Conservation (phyloP, 2,888 invertebrate genomes). For the Pollenia amentaria region DNA sequence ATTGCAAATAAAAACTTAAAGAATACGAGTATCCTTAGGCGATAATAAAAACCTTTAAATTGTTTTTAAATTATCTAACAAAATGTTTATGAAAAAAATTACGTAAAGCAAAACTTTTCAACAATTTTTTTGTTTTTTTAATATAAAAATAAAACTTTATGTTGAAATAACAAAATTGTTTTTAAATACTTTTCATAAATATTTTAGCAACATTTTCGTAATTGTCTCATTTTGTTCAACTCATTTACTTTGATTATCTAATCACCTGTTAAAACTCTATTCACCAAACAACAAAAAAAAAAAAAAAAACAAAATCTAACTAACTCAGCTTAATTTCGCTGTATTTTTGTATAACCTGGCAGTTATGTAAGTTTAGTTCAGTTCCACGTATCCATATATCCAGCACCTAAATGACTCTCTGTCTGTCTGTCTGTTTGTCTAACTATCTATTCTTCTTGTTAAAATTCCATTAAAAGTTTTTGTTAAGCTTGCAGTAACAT, state of each 20-base stretch:
- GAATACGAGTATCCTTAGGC: constrained; percentile 4
- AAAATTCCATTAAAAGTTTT: constrained; percentile 70
- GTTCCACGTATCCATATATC: constrained; percentile 2
- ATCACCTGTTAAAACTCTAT: constrained; percentile 71
- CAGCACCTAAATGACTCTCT: not conserved
- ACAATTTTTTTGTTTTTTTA: not conserved
- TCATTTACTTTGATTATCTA: constrained; percentile 71
- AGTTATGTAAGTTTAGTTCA: not conserved
- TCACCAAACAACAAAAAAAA: not conserved
- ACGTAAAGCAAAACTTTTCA: not conserved
- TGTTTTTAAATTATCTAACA: constrained; percentile 45
- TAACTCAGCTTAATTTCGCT: constrained; percentile 56
- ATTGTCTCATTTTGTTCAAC: constrained; percentile 70
- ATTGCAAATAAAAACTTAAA: not conserved
- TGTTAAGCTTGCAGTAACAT: constrained; percentile 67
- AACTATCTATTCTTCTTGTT: constrained; percentile 45
- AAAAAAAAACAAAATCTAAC: constrained; percentile 45
- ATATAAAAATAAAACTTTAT: constrained; percentile 18
- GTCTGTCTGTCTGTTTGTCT: not conserved
- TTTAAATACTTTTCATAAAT: constrained; percentile 69
- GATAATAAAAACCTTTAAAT: constrained; percentile 18
- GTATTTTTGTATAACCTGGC: constrained; percentile 37
- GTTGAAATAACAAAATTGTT: constrained; percentile 61
- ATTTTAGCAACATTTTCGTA: constrained; percentile 64
- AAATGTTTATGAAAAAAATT: not conserved